These are phyloP conservation scores for Ectemnius lituratus DNA, from an alignment of 2,888 invertebrate species.

Conservation along the genomic window DNA sequence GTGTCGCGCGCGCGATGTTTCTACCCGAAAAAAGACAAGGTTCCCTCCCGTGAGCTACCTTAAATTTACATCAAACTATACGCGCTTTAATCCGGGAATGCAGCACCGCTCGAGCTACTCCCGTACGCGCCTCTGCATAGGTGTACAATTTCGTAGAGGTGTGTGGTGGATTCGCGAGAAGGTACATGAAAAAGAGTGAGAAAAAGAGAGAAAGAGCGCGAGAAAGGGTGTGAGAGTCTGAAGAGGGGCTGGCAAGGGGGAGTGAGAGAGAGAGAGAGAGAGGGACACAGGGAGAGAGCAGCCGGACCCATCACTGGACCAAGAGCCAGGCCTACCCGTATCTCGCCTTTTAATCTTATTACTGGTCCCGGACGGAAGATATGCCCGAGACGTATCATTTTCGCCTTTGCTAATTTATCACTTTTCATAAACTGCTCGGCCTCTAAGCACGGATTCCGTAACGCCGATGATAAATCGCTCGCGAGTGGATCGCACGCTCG, in stretches of 20 bases:
- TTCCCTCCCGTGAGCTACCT: conserved; percentile 68
- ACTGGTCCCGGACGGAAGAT: conserved; percentile 62
- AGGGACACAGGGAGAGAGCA: conserved; percentile 19
- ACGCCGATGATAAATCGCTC: conserved; percentile 56
- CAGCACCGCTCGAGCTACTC: conserved; percentile 21
- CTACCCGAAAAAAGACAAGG: conserved; percentile 65
- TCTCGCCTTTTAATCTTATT: conserved; percentile 71
- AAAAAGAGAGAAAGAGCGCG: not conserved
- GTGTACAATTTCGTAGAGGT: not conserved
- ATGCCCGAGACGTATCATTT: conserved; percentile 67
- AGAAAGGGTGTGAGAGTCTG: not conserved
- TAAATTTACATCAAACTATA: conserved; percentile 71
- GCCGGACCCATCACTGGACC: conserved; percentile 44
- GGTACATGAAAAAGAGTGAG: not conserved
- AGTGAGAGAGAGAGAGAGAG: too few species aligned
- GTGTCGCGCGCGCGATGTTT: conserved; percentile 64
- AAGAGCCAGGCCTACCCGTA: conserved; percentile 57
- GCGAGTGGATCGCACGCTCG: conserved; percentile 37
- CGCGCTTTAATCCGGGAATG: conserved; percentile 68
- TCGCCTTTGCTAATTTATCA: conserved; percentile 65
- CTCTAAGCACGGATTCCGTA: conserved; percentile 57
- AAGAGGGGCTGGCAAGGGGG: too few species aligned
- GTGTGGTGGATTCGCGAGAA: not conserved
- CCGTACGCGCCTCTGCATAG: conserved; percentile 9
- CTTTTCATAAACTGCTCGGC: conserved; percentile 57